phyloP scores from a whole-genome alignment of 2,888 invertebrate genomes.

The Ichneumoninae sp. region DNA sequence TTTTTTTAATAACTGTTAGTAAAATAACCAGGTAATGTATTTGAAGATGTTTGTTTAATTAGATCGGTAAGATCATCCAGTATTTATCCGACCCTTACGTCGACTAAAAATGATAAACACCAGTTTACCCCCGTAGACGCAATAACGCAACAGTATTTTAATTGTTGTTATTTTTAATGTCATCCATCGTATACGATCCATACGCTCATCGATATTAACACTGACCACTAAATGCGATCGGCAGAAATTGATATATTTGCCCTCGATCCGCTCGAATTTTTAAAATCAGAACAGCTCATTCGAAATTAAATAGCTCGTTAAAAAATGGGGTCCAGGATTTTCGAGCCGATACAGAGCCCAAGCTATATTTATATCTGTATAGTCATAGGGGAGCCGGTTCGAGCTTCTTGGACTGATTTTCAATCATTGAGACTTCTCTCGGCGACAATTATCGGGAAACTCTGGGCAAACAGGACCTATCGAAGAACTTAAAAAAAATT shows the following conservation, averaged over 20 bases:
- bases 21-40: constrained; percentile 78
- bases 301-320: not conserved
- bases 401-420: not conserved
- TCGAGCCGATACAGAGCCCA: not conserved
- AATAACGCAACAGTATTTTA: constrained; percentile 24
- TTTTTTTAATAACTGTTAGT: constrained; percentile 42
- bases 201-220: not conserved
- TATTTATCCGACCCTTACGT: constrained; percentile 16
- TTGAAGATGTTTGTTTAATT: constrained; percentile 74
- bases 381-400: not conserved
- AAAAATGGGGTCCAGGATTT: not conserved
- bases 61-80: constrained; percentile 27
- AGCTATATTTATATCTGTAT: not conserved
- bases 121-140: constrained; percentile 34
- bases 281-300: not conserved
- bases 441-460: not conserved
- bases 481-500: not conserved
- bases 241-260: not conserved
- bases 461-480: not conserved
- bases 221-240: not conserved
- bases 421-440: not conserved
- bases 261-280: not conserved
- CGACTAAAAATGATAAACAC: constrained; percentile 12
- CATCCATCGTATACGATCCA: not conserved
- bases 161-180: not conserved